Percentiles rank a stretch among this genome's conserved stretches.
phyloP scores from a whole-genome alignment of 2,113 vertebrate species.

The Tympanuchus pallidicinctus region DNA sequence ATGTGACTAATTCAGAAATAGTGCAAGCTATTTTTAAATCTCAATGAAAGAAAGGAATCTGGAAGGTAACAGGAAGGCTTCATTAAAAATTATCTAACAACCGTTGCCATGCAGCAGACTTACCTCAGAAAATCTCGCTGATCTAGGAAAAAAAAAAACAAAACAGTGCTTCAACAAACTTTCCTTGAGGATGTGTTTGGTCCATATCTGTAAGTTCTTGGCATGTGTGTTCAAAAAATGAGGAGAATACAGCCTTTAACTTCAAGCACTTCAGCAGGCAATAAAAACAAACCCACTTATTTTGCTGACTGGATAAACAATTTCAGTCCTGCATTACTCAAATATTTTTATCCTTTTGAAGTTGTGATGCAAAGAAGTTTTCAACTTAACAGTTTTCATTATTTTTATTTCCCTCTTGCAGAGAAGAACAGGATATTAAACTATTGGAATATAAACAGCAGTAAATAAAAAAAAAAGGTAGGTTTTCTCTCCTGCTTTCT shows the following conservation, averaged over 20 bases:
- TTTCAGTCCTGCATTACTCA: background rate
- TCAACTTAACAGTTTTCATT: background rate
- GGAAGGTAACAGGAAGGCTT: background rate
- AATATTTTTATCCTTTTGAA: background rate
- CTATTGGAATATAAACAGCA: background rate
- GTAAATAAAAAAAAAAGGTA: background rate
- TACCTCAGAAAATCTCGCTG: background rate
- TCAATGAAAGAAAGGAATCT: background rate
- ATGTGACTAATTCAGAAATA: slow-evolving; percentile 32
- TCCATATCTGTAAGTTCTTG: background rate
- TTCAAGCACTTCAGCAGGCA: background rate
- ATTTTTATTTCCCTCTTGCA: background rate
- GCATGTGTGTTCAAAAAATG: background rate
- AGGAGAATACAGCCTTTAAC: background rate
- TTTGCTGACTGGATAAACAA: background rate
- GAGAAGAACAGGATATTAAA: background rate
- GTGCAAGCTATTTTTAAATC: background rate
- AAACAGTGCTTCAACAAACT: background rate
- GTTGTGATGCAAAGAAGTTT: background rate
- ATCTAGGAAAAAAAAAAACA: background rate
- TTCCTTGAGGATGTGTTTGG: background rate
- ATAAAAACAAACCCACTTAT: background rate
- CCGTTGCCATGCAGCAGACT: background rate
- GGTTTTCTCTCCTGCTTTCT: background rate
- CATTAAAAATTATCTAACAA: background rate